Base-by-base conservation (phyloP, 2,888 invertebrate species). In the Rugalucina vietnamica region DNA sequence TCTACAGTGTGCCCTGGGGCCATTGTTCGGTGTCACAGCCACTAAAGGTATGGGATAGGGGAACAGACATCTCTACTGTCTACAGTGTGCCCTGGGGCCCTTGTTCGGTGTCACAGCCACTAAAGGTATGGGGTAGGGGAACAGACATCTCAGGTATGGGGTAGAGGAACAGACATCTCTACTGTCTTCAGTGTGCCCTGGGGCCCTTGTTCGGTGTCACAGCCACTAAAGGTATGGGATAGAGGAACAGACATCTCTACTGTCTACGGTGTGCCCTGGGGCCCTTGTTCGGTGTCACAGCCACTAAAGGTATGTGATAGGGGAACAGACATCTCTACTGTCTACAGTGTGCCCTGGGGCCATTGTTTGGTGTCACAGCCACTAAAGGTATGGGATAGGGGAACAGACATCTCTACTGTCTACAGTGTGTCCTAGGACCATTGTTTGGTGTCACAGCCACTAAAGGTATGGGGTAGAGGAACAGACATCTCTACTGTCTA, bases 81-180 rank as follows among this genome's bases (percentile, higher is more conserved):
- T 43, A 43, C 43, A 43, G 43, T 43, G 43, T 43, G 43, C 18
- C 8, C 43, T 18, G 18, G 43, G 43, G 8, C 43, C 96, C 0
- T 95, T 96, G 39, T 96, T 96, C 0, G 95, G 96, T 12, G 96
- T 96, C 21, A 96, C 96, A 88, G 94, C 95, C 12, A 94, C 95
- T 1, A 94, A 94, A 79, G 89, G 90, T 4, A 95, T 95, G 81
- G 93, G 95, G 82, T 96, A 96, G n/a, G n/a, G n/a, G n/a, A n/a
- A n/a, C n/a, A n/a, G n/a, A n/a, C n/a, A n/a, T n/a, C n/a, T n/a
- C n/a, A n/a, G n/a, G n/a, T n/a, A n/a, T n/a, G n/a, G n/a, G n/a
- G n/a, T n/a, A n/a, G 74, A 97, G 96, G 96, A 96, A 96, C 79
- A 95, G 96, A 89, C 93, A 96, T 50, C 93, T 96, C 32, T 96